Evolutionary conservation across 2,797 vertebrate species (phyloP).

Genomic region (Danio aesculapii): DNA sequence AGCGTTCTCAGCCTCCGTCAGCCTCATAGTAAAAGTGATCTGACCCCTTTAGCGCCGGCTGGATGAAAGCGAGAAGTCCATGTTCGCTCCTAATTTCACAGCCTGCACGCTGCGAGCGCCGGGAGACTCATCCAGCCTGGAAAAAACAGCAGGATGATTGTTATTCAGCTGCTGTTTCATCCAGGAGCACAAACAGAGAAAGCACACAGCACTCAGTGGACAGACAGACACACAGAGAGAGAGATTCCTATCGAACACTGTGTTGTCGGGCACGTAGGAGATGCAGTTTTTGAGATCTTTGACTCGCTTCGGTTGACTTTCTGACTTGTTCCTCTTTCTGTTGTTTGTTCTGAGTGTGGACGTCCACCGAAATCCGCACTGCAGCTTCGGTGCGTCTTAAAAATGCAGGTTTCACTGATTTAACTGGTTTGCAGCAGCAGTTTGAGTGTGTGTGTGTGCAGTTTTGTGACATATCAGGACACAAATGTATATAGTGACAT

Average conservation of each 20-base stretch:
- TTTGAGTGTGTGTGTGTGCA: background rate
- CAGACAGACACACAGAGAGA: slow-evolving; percentile 7
- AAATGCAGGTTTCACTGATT: background rate
- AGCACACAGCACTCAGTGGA: slow-evolving; percentile 34
- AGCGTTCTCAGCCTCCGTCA: background rate
- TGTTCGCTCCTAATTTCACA: slow-evolving; percentile 48
- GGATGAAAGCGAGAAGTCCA: slow-evolving; percentile 20
- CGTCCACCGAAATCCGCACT: background rate
- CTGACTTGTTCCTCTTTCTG: background rate
- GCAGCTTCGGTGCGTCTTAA: background rate
- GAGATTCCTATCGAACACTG: background rate
- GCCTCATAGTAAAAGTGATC: slow-evolving; percentile 31
- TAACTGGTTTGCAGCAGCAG: background rate
- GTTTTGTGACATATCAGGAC: too few species aligned
- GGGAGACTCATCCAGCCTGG: slow-evolving; percentile 14
- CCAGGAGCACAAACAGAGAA: slow-evolving; percentile 35
- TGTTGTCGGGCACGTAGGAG: background rate
- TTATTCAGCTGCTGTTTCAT: slow-evolving; percentile 49
- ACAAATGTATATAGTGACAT: too few species aligned
- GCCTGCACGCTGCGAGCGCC: slow-evolving; percentile 14
- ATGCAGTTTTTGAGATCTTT: slow-evolving; percentile 34
- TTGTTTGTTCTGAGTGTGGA: background rate
- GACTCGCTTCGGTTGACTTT: background rate
- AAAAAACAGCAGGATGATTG: slow-evolving; percentile 47
- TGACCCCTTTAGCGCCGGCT: slow-evolving; percentile 27